Percentiles rank a stretch among this genome's conserved stretches.
Evolutionary conservation across 1,140 invertebrate species (phyloP).

Genomic region (Ips nitidus): DNA sequence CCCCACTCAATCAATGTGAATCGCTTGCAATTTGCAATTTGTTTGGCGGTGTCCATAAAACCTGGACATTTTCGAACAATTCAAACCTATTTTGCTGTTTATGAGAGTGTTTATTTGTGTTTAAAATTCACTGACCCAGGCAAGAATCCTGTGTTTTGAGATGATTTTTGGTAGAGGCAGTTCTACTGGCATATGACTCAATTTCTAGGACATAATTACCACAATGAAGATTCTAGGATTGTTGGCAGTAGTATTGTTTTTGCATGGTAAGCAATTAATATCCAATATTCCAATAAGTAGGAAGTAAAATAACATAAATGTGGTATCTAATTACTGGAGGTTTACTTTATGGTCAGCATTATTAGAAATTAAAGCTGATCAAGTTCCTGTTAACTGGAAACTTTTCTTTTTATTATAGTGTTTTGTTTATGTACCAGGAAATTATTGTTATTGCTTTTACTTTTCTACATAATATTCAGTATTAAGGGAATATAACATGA

Average conservation of each 20-base stretch:
- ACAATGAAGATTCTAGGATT: neutral
- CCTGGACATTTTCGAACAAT: too few species aligned
- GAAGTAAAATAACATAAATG: neutral
- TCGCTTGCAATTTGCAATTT: too few species aligned
- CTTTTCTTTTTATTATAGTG: too few species aligned
- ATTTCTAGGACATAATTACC: neutral
- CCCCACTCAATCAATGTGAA: too few species aligned
- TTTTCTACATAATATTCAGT: too few species aligned
- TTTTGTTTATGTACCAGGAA: too few species aligned
- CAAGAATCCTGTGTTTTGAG: neutral
- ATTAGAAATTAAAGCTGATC: too few species aligned
- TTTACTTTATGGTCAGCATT: neutral
- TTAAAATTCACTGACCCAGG: neutral
- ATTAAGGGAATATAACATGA: too few species aligned
- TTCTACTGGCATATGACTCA: neutral
- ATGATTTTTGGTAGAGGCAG: neutral
- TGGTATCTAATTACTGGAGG: neutral
- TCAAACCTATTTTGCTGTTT: neutral
- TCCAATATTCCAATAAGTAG: neutral
- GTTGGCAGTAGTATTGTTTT: neutral
- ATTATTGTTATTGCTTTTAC: too few species aligned
- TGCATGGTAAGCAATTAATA: neutral
- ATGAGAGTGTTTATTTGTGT: slow-evolving; percentile 1
- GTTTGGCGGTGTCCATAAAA: too few species aligned
- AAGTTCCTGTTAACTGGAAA: too few species aligned